Percentiles rank a stretch among this genome's conserved stretches.
Conservation (phyloP, 2,888 invertebrate genomes). For the Iphiclides podalirius region DNA sequence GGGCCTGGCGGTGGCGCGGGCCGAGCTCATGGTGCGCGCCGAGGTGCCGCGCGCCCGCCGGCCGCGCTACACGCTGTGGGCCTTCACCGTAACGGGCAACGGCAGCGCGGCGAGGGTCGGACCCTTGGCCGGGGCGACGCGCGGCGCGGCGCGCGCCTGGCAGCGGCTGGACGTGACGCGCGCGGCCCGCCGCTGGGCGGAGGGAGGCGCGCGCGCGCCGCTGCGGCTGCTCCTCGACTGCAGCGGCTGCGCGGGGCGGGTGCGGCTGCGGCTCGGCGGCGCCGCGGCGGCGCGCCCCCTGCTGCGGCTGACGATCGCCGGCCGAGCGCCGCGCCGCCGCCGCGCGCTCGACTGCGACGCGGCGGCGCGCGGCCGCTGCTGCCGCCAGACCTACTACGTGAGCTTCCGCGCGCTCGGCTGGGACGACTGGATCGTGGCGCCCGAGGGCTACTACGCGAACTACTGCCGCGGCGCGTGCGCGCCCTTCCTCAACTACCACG, state of each 20-base stretch:
- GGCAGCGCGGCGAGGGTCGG: constrained; percentile 76
- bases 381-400: constrained; percentile 94
- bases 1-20: constrained; percentile 87
- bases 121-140: constrained; percentile 43
- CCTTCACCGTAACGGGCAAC: constrained; percentile 84
- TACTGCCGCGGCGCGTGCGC: constrained; percentile 96
- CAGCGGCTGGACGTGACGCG: constrained; percentile 91
- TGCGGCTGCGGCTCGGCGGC: constrained; percentile 82
- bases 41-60: constrained; percentile 53
- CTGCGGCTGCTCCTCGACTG: constrained; percentile 90
- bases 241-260: constrained; percentile 87
- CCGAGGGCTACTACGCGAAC: constrained; percentile 94
- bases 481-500: constrained; percentile 91
- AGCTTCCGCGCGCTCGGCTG: constrained; percentile 94
- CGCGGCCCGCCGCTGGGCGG: constrained; percentile 87
- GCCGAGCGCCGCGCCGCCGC: constrained; percentile 85
- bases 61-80: constrained; percentile 84
- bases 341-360: constrained; percentile 91
- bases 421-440: constrained; percentile 97
- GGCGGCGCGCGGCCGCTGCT: constrained; percentile 80
- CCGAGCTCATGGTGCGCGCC: constrained; percentile 86
- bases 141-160: constrained; percentile 83
- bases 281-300: constrained; percentile 89
- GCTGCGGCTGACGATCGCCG: constrained; percentile 89
- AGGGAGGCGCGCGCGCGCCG: constrained; percentile 70